phyloP scores from a whole-genome alignment of 2,113 vertebrate genomes.

The Cettia cetti region DNA sequence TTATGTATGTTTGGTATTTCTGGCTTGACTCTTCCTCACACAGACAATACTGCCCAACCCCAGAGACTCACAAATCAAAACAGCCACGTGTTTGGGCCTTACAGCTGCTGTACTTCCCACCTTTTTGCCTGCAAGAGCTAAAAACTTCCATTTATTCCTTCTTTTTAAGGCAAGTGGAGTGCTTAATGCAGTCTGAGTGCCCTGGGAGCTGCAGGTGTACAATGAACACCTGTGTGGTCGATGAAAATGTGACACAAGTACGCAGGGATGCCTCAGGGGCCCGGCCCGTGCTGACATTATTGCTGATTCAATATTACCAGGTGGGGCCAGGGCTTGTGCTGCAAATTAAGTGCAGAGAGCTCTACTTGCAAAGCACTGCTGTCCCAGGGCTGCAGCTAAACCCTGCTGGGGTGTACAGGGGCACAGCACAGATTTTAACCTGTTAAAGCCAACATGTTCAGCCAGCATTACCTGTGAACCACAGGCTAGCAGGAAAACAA shows the following conservation, averaged over 20 bases:
- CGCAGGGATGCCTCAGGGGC: not conserved
- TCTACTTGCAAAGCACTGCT: not conserved
- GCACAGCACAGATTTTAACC: not conserved
- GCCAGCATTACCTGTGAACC: not conserved
- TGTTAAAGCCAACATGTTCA: not conserved
- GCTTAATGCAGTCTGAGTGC: not conserved
- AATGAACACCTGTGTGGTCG: accelerated
- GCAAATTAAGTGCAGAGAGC: not conserved
- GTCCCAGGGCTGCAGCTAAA: not conserved
- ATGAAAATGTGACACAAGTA: not conserved
- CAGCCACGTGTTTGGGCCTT: not conserved
- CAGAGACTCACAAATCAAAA: slow-evolving; percentile 36
- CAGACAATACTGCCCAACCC: not conserved
- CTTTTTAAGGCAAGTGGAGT: not conserved
- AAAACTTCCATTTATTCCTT: not conserved
- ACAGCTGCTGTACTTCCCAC: not conserved
- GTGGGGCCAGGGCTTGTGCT: not conserved
- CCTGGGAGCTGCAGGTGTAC: not conserved
- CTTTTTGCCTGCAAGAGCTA: not conserved
- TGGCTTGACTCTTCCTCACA: not conserved
- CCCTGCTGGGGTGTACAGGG: not conserved
- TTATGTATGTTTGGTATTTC: slow-evolving; percentile 3
- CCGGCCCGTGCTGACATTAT: not conserved
- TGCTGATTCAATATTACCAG: not conserved
- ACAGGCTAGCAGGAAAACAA: not conserved